Evolutionary conservation across 2,888 invertebrate genomes (phyloP).

Genomic region (Amphipyra tragopoginis): DNA sequence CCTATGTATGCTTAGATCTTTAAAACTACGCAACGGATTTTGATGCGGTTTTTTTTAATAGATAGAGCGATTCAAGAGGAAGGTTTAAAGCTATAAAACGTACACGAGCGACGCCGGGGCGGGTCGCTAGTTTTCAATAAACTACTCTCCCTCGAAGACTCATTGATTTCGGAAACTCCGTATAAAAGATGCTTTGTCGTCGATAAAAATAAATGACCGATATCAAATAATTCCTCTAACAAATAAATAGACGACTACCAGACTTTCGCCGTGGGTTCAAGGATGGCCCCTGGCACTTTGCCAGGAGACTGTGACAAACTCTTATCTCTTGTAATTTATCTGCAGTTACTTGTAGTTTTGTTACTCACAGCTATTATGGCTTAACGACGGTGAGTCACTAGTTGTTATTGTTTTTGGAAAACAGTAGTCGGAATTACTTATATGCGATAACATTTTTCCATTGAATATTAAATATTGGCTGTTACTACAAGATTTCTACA

Average conservation of each 20-base stretch:
- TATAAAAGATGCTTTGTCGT: no score
- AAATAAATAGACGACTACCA: slow-evolving; percentile 16
- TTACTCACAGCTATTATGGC: slow-evolving; percentile 12
- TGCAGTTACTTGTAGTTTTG: slow-evolving; percentile 6
- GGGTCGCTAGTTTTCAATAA: no score
- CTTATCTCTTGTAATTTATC: slow-evolving; percentile 20
- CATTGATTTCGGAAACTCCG: no score
- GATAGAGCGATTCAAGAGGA: no score
- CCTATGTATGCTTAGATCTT: no score
- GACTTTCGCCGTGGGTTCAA: slow-evolving; percentile 27
- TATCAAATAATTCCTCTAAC: neutral
- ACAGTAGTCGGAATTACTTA: neutral
- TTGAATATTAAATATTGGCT: no score
- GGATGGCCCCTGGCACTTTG: slow-evolving; percentile 23
- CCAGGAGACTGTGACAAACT: slow-evolving; percentile 21
- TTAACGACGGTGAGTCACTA: slow-evolving; percentile 6
- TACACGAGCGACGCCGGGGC: no score
- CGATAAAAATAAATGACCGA: neutral
- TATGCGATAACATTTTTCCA: neutral
- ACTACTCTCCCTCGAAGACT: no score
- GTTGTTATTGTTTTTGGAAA: slow-evolving; percentile 1
- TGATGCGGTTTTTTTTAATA: no score
- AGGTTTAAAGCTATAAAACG: no score
- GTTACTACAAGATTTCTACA: no score
- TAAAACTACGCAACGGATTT: no score